Conservation (phyloP, 2,797 vertebrate genomes). For the Schizopygopsis malacanthus region DNA sequence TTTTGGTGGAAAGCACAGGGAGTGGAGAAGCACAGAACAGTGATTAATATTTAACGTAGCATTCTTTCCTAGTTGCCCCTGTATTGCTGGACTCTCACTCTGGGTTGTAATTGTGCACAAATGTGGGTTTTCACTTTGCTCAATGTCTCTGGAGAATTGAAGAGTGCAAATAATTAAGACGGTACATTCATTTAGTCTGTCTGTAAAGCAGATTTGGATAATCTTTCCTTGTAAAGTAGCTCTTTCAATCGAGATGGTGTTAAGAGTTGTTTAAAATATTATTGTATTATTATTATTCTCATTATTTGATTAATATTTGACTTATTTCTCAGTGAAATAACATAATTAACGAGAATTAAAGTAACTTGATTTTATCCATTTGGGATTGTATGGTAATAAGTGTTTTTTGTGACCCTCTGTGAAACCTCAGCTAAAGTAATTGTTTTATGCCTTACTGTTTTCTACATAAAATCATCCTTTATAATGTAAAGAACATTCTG, state of each 20-base stretch:
- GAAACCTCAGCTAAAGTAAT: too few relatives aligned
- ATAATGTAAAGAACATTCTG: too few relatives aligned
- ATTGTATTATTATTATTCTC: too few relatives aligned
- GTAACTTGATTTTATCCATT: neutral
- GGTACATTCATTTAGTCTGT: neutral
- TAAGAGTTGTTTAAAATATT: neutral
- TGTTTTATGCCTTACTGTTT: too few relatives aligned
- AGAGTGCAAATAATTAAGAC: neutral
- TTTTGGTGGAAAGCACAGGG: constrained; percentile 58
- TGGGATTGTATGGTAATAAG: neutral
- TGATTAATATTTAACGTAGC: constrained; percentile 64
- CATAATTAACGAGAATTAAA: neutral
- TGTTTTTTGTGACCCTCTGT: neutral
- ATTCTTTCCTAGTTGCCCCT: constrained; percentile 66
- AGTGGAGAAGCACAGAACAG: constrained; percentile 44
- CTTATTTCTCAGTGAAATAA: neutral
- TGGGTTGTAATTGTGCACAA: neutral
- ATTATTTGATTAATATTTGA: neutral
- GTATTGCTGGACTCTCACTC: constrained; percentile 62
- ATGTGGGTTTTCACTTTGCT: constrained; percentile 67
- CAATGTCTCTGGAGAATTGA: constrained; percentile 48
- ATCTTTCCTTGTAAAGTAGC: neutral
- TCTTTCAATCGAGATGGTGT: neutral
- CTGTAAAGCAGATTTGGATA: neutral
- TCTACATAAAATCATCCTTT: too few relatives aligned